phyloP scores from a whole-genome alignment of 1,140 invertebrate genomes.

The Lordiphosa clarofinis region DNA sequence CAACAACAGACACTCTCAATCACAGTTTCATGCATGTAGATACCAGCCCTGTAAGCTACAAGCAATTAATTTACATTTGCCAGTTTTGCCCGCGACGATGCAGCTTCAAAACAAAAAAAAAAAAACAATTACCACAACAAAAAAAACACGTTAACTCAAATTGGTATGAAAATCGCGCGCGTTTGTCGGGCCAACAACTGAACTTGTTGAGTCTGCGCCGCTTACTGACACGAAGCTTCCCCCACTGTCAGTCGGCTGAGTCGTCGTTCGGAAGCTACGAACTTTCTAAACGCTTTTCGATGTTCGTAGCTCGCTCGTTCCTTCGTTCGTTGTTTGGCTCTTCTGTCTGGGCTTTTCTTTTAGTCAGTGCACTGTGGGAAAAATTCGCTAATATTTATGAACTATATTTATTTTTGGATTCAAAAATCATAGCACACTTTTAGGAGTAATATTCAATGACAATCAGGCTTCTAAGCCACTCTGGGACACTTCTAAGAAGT shows the following conservation, averaged over 20 bases:
- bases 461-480: no score
- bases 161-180: conserved; percentile 3
- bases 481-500: no score
- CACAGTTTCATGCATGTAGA: not conserved
- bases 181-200: conserved; percentile 43
- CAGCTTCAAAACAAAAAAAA: conserved; percentile 1
- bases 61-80: conserved; percentile 17
- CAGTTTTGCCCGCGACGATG: conserved; percentile 5
- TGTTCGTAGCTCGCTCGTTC: conserved; percentile 8
- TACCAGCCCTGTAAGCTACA: not conserved
- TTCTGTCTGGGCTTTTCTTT: conserved; percentile 8
- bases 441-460: no score
- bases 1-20: conserved; percentile 10
- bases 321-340: conserved; percentile 9
- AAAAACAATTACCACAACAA: conserved; percentile 11
- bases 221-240: conserved; percentile 38
- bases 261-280: conserved; percentile 20
- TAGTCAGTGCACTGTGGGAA: not conserved
- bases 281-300: conserved; percentile 53
- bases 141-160: conserved; percentile 27
- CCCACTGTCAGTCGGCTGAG: not conserved
- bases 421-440: no score
- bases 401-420: no score
- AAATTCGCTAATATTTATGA: no score
- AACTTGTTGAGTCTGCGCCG: conserved; percentile 64